A percentile compares a stretch with the other conserved stretches of the same genome.
Conservation (phyloP, 2,888 invertebrate genomes). For the Biston betularia region DNA sequence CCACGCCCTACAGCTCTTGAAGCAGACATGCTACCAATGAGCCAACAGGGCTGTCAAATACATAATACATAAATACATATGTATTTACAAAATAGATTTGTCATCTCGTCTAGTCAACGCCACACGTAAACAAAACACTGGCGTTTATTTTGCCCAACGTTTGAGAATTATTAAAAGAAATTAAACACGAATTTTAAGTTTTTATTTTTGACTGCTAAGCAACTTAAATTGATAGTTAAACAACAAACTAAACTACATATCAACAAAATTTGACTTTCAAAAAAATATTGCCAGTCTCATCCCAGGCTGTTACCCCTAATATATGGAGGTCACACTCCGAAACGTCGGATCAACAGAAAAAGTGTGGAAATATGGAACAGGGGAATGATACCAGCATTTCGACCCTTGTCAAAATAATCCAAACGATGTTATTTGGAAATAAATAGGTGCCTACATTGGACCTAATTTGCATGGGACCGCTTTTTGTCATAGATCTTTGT, state of each 20-base stretch:
- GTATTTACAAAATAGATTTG: no score
- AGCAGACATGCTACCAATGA: no score
- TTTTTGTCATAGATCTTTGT: slow-evolving; percentile 24
- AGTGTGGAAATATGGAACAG: slow-evolving; percentile 67
- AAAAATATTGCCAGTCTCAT: slow-evolving; percentile 34
- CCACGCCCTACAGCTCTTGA: no score
- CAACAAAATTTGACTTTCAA: slow-evolving; percentile 27
- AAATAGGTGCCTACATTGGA: slow-evolving; percentile 55
- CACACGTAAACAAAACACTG: no score
- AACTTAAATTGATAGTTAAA: background rate
- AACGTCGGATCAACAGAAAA: slow-evolving; percentile 61
- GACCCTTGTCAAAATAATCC: slow-evolving; percentile 69
- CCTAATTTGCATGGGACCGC: slow-evolving; percentile 61
- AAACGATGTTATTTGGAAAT: slow-evolving; percentile 62
- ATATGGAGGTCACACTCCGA: slow-evolving; percentile 65
- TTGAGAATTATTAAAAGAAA: no score
- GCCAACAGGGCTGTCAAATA: no score
- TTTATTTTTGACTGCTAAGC: background rate
- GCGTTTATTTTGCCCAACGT: no score
- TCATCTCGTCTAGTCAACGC: no score
- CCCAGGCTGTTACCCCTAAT: slow-evolving; percentile 52
- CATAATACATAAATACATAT: no score
- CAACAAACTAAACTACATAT: slow-evolving; percentile 14
- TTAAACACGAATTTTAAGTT: background rate
- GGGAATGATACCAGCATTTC: slow-evolving; percentile 62